Conservation (phyloP, 2,113 vertebrate species). For the Nestor notabilis region DNA sequence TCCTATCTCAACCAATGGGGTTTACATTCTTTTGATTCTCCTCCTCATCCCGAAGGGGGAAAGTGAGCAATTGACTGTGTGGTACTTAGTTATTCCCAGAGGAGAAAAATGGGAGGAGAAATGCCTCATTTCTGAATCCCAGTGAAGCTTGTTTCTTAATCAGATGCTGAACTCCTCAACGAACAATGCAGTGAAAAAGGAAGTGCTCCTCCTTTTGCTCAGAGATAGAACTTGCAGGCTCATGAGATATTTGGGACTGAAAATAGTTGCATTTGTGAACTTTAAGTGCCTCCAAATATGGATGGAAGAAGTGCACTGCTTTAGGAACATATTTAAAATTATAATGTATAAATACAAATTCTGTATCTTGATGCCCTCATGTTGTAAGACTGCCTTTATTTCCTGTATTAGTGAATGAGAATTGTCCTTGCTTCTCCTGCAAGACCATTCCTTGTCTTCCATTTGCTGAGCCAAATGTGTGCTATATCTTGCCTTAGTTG, state of each 20-base stretch:
- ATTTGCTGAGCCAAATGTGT: neutral
- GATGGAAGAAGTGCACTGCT: neutral
- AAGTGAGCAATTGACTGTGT: neutral
- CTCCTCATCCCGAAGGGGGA: neutral
- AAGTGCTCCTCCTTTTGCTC: neutral
- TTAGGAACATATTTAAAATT: neutral
- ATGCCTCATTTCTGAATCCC: neutral
- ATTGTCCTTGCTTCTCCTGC: neutral
- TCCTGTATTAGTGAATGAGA: neutral
- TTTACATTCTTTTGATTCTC: neutral
- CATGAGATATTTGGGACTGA: neutral
- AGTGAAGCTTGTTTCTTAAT: neutral
- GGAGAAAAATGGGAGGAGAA: neutral
- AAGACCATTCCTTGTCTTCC: neutral
- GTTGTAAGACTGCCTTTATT: neutral
- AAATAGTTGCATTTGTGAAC: conserved; percentile 5
- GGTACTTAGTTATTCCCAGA: neutral
- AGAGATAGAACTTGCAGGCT: neutral
- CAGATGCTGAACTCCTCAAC: neutral
- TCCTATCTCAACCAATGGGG: neutral
- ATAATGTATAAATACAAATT: neutral
- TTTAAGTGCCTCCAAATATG: conserved; percentile 1
- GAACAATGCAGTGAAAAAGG: neutral
- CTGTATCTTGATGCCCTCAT: neutral
- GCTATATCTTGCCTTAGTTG: neutral